These are phyloP conservation scores for Bimastos eiseni DNA, from an alignment of 2,888 invertebrate genomes.

Conservation along the genomic window DNA sequence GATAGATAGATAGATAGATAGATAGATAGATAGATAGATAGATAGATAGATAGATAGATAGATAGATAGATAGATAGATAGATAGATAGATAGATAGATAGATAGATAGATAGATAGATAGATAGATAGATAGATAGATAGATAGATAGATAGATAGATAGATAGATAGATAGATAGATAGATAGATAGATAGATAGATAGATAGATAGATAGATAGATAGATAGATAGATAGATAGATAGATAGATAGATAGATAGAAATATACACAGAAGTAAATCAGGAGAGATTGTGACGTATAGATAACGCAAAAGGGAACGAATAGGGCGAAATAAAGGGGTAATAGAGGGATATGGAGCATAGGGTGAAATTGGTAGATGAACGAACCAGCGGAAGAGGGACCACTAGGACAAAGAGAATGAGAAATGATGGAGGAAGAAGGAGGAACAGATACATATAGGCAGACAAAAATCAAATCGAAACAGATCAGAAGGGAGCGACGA, in stretches of 20 bases:
- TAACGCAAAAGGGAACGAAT: not conserved
- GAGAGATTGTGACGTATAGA: not conserved
- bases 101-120: not conserved
- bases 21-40: not conserved
- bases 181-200: not conserved
- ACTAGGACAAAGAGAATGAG: not conserved
- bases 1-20: not conserved
- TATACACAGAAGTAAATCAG: not conserved
- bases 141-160: not conserved
- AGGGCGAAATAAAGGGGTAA: not conserved
- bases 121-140: not conserved
- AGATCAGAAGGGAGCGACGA: not conserved
- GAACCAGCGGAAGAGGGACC: not conserved
- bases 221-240: not conserved
- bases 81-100: not conserved
- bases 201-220: not conserved
- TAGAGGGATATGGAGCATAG: not conserved
- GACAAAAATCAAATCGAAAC: not conserved
- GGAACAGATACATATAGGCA: not conserved
- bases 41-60: not conserved
- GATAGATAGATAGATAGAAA: not conserved
- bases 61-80: not conserved
- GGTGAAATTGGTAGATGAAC: not conserved
- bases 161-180: not conserved
- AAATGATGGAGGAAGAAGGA: not conserved